phyloP scores from a whole-genome alignment of 2,888 invertebrate species.

The Diachrysia chrysitis region DNA sequence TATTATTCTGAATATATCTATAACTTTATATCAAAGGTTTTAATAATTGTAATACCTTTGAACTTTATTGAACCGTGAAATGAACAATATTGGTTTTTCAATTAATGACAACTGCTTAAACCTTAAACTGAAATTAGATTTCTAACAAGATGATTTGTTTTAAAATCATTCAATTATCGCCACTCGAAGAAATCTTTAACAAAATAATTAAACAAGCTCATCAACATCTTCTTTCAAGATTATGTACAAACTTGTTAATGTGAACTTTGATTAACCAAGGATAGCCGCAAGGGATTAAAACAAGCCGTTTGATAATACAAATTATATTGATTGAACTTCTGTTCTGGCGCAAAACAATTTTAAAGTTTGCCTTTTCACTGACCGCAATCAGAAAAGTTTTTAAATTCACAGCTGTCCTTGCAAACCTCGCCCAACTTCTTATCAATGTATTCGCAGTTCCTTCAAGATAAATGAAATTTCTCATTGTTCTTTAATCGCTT shows the following conservation, averaged over 20 bases:
- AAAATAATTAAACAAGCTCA: constrained; percentile 45
- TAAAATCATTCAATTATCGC: constrained; percentile 37
- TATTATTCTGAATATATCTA: too few relatives aligned
- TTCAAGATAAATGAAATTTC: constrained; percentile 53
- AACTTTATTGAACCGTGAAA: background rate
- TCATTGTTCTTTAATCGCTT: constrained; percentile 53
- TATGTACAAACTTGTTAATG: constrained; percentile 36
- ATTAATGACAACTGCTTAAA: background rate
- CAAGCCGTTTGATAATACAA: constrained; percentile 47
- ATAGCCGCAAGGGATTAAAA: constrained; percentile 31
- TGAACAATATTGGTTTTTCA: background rate
- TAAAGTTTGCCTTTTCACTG: constrained; percentile 51
- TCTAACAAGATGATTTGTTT: constrained; percentile 1
- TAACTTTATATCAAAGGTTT: too few relatives aligned
- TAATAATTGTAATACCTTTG: too few relatives aligned
- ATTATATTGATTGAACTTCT: constrained; percentile 44
- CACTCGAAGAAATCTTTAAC: constrained; percentile 44
- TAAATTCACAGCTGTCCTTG: constrained; percentile 48
- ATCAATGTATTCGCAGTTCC: constrained; percentile 47
- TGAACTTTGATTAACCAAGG: constrained; percentile 33
- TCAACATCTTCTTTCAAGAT: constrained; percentile 40
- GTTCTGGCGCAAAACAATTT: constrained; percentile 51
- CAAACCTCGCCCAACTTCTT: constrained; percentile 47
- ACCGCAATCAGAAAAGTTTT: constrained; percentile 56
- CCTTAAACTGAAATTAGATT: constrained; percentile 5